Conservation (phyloP, 2,888 invertebrate species). For the Aphrophora alni region DNA sequence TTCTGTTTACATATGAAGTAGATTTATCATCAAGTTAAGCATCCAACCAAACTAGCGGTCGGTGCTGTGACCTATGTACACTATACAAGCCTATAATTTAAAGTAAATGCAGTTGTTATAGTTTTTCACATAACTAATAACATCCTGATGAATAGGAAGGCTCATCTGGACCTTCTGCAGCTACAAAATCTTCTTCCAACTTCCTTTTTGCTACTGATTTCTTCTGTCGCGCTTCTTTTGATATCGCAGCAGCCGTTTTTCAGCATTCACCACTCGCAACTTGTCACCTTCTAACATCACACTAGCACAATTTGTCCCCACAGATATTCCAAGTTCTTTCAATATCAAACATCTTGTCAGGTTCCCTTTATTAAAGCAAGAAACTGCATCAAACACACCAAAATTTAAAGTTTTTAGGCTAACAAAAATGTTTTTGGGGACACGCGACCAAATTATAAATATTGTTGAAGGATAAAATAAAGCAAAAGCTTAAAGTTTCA, state of each 20-base stretch:
- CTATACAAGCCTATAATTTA: background rate
- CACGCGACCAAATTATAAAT: slow-evolving; percentile 11
- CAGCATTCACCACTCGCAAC: slow-evolving; percentile 6
- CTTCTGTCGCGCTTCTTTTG: slow-evolving; percentile 16
- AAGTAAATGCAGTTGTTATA: background rate
- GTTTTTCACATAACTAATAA: background rate
- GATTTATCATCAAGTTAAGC: no score
- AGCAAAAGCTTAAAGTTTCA: no score
- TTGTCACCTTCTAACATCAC: background rate
- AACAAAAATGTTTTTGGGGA: slow-evolving; percentile 18
- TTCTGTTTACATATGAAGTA: no score
- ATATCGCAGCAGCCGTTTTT: background rate
- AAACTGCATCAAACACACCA: slow-evolving; percentile 25
- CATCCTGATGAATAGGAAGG: slow-evolving; percentile 27
- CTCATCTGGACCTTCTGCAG: slow-evolving; percentile 21
- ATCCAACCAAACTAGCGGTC: no score
- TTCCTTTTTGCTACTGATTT: slow-evolving; percentile 13
- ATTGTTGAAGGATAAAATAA: no score
- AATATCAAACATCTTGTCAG: slow-evolving; percentile 17
- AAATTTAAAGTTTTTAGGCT: slow-evolving; percentile 6
- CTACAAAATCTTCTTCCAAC: slow-evolving; percentile 13
- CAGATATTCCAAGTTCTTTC: slow-evolving; percentile 11
- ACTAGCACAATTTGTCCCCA: slow-evolving; percentile 11
- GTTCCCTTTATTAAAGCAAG: slow-evolving; percentile 28
- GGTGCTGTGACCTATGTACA: no score